Conservation (phyloP, 1,140 invertebrate genomes). For the Cydia amplana region DNA sequence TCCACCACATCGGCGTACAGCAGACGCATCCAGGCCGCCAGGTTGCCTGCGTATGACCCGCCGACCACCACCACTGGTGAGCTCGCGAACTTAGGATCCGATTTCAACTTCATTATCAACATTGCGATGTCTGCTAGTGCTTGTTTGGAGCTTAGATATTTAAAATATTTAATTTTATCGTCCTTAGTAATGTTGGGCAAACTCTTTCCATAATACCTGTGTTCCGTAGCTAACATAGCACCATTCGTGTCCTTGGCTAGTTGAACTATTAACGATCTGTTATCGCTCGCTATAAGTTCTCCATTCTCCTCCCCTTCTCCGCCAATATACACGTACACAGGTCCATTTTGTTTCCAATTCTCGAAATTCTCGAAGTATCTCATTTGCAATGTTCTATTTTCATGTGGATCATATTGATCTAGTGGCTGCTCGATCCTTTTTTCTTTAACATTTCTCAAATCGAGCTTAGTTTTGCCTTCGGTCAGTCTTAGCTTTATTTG, state of each 20-base stretch:
- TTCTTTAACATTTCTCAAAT: neutral
- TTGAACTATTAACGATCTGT: conserved; percentile 34
- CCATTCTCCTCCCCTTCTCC: conserved; percentile 56
- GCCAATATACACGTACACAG: conserved; percentile 83
- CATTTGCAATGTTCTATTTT: conserved; percentile 36
- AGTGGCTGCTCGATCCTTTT: conserved; percentile 30
- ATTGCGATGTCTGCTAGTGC: conserved; percentile 85
- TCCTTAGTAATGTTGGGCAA: conserved; percentile 81
- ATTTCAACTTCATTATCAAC: conserved; percentile 80
- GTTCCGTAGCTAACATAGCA: conserved; percentile 79
- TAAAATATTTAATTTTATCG: conserved; percentile 77
- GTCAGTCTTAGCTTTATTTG: too few relatives aligned
- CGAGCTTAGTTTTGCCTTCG: neutral
- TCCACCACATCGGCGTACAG: conserved; percentile 86
- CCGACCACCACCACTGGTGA: conserved; percentile 83
- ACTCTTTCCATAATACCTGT: conserved; percentile 89
- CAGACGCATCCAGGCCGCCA: conserved; percentile 86
- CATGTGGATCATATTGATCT: conserved; percentile 35
- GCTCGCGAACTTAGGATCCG: conserved; percentile 49
- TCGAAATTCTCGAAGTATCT: conserved; percentile 35
- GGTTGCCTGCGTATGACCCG: conserved; percentile 86
- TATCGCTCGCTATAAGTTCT: conserved; percentile 38
- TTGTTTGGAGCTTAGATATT: conserved; percentile 83
- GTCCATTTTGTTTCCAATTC: conserved; percentile 62
- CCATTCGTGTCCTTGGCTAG: conserved; percentile 57